A percentile compares a stretch with the other conserved stretches of the same genome.
These are phyloP conservation scores for Drosophila bocqueti DNA, from an alignment of 1,140 invertebrate genomes.

Conservation along the genomic window DNA sequence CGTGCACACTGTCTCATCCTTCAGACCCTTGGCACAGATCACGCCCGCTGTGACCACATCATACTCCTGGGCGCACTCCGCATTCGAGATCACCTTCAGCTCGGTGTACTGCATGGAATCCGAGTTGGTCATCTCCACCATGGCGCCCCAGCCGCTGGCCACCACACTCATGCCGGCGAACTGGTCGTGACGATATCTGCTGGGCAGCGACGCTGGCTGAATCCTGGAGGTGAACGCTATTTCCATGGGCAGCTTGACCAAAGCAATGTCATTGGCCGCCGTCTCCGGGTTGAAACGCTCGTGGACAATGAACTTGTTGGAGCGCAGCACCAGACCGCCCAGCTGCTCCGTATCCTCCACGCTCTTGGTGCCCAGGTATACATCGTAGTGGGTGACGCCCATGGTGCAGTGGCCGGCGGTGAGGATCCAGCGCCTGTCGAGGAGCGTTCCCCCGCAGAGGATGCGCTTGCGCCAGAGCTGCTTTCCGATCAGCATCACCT, in stretches of 20 bases:
- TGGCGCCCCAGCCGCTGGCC: slow-evolving; percentile 81
- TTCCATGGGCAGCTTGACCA: slow-evolving; percentile 76
- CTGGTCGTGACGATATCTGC: slow-evolving; percentile 46
- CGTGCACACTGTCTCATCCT: slow-evolving; percentile 78
- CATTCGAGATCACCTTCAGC: slow-evolving; percentile 76
- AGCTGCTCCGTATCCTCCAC: slow-evolving; percentile 69
- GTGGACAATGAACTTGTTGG: slow-evolving; percentile 80
- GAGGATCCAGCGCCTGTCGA: slow-evolving; percentile 89
- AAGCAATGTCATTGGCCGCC: slow-evolving; percentile 80
- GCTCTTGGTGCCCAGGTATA: slow-evolving; percentile 77
- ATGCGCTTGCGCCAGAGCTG: slow-evolving; percentile 81
- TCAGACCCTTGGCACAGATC: slow-evolving; percentile 78
- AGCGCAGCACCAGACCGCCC: slow-evolving; percentile 67
- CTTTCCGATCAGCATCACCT: slow-evolving; percentile 84
- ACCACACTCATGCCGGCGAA: slow-evolving; percentile 75
- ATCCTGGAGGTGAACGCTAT: slow-evolving; percentile 69
- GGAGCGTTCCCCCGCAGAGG: slow-evolving; percentile 91
- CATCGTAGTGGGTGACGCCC: slow-evolving; percentile 80
- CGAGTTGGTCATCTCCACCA: slow-evolving; percentile 69
- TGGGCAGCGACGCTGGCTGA: slow-evolving; percentile 67
- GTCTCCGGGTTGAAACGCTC: slow-evolving; percentile 72
- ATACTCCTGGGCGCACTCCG: slow-evolving; percentile 75
- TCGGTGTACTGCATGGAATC: slow-evolving; percentile 83
- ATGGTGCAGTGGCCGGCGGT: slow-evolving; percentile 93
- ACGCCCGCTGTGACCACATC: slow-evolving; percentile 76